Evolutionary conservation across 2,797 vertebrate genomes (phyloP).

Genomic region (Spatula clypeata): DNA sequence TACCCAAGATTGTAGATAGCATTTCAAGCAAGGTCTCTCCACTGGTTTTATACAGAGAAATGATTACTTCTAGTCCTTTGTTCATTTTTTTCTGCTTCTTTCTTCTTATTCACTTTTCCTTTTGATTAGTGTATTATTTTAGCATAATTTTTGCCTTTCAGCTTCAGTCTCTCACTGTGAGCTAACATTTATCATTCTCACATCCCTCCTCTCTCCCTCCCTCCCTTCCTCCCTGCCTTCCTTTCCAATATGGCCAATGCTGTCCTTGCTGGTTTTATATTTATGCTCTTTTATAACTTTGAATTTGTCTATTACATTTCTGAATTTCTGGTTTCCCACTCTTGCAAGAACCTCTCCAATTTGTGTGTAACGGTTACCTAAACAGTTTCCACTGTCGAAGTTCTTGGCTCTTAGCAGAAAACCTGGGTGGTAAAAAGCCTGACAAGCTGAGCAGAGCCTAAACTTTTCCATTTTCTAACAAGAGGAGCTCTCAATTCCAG

Average conservation of each 20-base stretch:
- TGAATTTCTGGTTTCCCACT: constrained; percentile 22
- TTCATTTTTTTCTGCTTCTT: constrained; percentile 42
- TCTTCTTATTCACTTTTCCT: constrained; percentile 66
- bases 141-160: constrained; percentile 79
- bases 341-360: constrained; percentile 2
- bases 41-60: constrained; percentile 26
- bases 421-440: constrained; percentile 37
- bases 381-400: constrained; percentile 31
- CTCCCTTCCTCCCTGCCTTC: neutral
- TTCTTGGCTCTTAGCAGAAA: constrained; percentile 47
- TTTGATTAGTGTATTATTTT: constrained; percentile 79
- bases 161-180: constrained; percentile 68
- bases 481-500: neutral
- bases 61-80: constrained; percentile 64
- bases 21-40: constrained; percentile 37
- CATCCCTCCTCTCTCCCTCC: neutral
- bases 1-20: neutral
- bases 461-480: constrained; percentile 47
- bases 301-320: constrained; percentile 31
- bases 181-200: constrained; percentile 60
- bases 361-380: constrained; percentile 43
- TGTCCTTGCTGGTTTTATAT: constrained; percentile 21
- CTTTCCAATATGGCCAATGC: neutral
- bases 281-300: constrained; percentile 40
- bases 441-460: constrained; percentile 15